phyloP scores from a whole-genome alignment of 2,113 vertebrate species.

The Pica pica region DNA sequence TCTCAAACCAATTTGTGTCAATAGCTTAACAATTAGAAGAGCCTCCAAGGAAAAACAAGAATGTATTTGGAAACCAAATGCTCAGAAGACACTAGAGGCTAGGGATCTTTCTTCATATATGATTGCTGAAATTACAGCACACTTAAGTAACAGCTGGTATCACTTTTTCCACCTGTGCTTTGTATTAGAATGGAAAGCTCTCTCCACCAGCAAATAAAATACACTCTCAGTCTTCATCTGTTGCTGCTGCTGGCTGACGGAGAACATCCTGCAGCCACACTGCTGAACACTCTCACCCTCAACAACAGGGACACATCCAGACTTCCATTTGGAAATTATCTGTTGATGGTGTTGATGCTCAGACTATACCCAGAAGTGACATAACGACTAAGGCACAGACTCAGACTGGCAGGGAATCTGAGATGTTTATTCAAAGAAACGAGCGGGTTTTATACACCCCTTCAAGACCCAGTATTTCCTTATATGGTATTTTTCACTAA shows the following conservation, averaged over 20 bases:
- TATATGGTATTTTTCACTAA: not conserved
- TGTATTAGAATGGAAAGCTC: not conserved
- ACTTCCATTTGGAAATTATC: not conserved
- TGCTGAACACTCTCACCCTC: not conserved
- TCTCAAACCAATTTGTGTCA: not conserved
- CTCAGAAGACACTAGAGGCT: not conserved
- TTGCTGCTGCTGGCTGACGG: not conserved
- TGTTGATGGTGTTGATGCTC: not conserved
- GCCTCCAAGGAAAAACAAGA: not conserved
- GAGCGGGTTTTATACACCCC: not conserved
- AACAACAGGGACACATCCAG: not conserved
- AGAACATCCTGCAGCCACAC: not conserved
- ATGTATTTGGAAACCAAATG: not conserved
- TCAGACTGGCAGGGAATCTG: not conserved
- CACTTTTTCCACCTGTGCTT: not conserved
- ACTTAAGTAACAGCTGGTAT: not conserved
- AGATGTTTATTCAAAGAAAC: not conserved
- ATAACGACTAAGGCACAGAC: fast-evolving
- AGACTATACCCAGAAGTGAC: not conserved
- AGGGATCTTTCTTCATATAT: not conserved
- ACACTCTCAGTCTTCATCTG: not conserved
- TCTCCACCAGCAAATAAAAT: not conserved
- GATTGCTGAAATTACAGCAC: not conserved
- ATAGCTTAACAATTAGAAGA: not conserved
- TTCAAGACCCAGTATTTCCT: not conserved